Evolutionary conservation across 2,888 invertebrate genomes (phyloP).

Genomic region (Disparrhopalites patrizii): DNA sequence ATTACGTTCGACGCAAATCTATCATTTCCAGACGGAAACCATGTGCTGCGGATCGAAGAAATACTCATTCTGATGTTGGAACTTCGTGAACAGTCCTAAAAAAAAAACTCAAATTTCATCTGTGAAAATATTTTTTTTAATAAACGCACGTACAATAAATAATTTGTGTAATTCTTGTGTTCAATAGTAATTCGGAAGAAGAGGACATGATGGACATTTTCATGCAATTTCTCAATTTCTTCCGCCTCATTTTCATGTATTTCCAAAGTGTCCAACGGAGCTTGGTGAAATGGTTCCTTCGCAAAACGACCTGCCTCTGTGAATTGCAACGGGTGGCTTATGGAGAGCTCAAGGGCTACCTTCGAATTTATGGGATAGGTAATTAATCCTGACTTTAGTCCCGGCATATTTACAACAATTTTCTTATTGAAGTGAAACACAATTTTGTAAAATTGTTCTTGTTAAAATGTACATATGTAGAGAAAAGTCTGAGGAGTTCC

Average conservation of each 20-base stretch:
- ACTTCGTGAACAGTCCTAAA: no score
- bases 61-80: no score
- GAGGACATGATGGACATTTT: slow-evolving; percentile 9
- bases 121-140: no score
- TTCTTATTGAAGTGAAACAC: slow-evolving; percentile 1
- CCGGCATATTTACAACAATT: not conserved
- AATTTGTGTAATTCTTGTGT: no score
- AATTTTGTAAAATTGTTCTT: not conserved
- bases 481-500: slow-evolving; percentile 69
- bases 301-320: slow-evolving; percentile 67
- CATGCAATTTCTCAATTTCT: not conserved
- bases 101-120: no score
- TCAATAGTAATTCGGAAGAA: no score
- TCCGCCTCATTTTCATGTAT: slow-evolving; percentile 7
- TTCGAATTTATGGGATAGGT: slow-evolving; percentile 65
- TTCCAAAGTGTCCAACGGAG: slow-evolving; percentile 19
- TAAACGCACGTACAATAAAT: no score
- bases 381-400: slow-evolving; percentile 17
- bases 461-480: slow-evolving; percentile 53
- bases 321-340: slow-evolving; percentile 91
- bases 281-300: slow-evolving; percentile 35
- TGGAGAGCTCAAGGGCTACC: slow-evolving; percentile 69
- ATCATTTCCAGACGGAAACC: no score
- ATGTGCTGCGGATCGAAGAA: no score
- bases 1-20: no score